phyloP scores from a whole-genome alignment of 2,797 vertebrate genomes.

The Gymnodraco acuticeps region DNA sequence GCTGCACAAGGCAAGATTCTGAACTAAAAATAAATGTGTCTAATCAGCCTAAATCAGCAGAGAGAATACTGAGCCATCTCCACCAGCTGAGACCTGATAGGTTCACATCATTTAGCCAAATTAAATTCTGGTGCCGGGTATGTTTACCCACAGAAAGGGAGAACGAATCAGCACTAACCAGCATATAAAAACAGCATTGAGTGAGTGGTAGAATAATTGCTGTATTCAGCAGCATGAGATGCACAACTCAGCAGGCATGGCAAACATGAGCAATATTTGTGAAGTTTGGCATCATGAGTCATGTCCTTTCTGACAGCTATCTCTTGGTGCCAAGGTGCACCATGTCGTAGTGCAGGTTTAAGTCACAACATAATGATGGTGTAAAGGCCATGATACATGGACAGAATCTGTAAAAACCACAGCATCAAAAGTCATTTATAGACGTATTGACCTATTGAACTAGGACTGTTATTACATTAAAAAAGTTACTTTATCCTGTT shows the following conservation, averaged over 20 bases:
- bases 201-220: neutral
- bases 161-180: constrained; percentile 7
- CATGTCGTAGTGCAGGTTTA: constrained; percentile 21
- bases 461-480: neutral
- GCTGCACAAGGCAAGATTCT: constrained; percentile 52
- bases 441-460: neutral
- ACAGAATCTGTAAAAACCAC: neutral
- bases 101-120: constrained; percentile 17
- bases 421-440: neutral
- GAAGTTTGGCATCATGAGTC: neutral
- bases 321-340: neutral
- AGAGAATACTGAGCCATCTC: constrained; percentile 15
- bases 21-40: constrained; percentile 62
- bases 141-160: constrained; percentile 8
- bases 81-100: constrained; percentile 7
- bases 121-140: neutral
- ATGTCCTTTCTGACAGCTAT: neutral
- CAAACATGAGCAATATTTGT: neutral
- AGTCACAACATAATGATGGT: constrained; percentile 21
- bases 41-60: constrained; percentile 59
- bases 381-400: constrained; percentile 46
- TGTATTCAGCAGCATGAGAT: neutral
- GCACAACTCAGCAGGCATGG: constrained; percentile 6
- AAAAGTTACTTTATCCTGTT: neutral
- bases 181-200: constrained; percentile 2